Evolutionary conservation across 2,888 invertebrate species (phyloP).

Genomic region (Malthinus seriepunctatus): DNA sequence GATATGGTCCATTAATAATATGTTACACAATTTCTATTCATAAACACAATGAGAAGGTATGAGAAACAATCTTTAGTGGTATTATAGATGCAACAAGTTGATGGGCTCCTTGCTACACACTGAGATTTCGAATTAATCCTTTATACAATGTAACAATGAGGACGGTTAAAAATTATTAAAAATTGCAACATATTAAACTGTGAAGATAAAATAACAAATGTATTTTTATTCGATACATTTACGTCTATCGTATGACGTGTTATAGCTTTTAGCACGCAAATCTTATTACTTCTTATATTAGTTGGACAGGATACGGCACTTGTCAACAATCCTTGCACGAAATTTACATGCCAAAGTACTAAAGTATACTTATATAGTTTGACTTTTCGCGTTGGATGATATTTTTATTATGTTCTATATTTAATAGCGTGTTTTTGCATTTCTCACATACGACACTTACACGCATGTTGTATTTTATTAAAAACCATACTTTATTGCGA

Average conservation of each 20-base stretch:
- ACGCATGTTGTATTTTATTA: constrained; percentile 17
- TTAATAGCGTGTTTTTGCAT: constrained; percentile 20
- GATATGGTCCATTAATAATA: constrained; percentile 30
- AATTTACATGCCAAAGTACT: constrained; percentile 25
- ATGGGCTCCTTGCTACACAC: not conserved
- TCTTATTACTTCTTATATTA: constrained; percentile 17
- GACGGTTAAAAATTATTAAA: not conserved
- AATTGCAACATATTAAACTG: too few species aligned
- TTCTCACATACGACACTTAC: constrained; percentile 23
- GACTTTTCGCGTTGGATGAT: constrained; percentile 19
- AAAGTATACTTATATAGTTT: constrained; percentile 23
- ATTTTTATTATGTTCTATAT: constrained; percentile 27
- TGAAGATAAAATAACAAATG: constrained; percentile 16
- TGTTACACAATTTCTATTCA: constrained; percentile 16
- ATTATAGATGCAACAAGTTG: not conserved
- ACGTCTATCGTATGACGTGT: constrained; percentile 11
- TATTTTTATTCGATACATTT: constrained; percentile 23
- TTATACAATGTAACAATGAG: constrained; percentile 9
- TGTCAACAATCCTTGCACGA: constrained; percentile 28
- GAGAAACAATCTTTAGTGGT: not conserved
- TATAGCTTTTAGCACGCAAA: constrained; percentile 23
- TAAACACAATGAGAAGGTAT: constrained; percentile 13
- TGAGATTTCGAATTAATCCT: not conserved
- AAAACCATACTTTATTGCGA: constrained; percentile 7
- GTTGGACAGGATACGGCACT: constrained; percentile 15